These are phyloP conservation scores for Megaustenia siamemsis DNA, from an alignment of 2,888 invertebrate genomes.

Conservation along the genomic window DNA sequence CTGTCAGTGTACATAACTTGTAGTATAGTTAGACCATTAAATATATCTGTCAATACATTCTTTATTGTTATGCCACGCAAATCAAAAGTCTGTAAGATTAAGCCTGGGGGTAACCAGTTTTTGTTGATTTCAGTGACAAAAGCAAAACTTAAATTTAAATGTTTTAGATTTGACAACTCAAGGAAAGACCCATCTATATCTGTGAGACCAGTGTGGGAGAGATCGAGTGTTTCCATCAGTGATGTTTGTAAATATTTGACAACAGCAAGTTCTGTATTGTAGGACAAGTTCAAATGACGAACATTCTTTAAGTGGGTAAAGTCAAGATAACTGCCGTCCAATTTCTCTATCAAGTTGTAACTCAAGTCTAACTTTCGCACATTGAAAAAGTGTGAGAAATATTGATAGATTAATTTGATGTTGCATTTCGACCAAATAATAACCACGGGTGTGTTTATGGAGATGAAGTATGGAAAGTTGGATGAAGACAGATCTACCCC, in stretches of 20 bases:
- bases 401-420: not conserved
- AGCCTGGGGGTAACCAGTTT: not conserved
- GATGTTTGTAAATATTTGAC: not conserved
- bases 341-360: not conserved
- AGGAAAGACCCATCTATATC: not conserved
- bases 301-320: no score
- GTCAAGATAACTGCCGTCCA: no score
- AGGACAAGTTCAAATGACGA: no score
- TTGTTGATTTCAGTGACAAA: not conserved
- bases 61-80: not conserved
- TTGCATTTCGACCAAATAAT: conserved; percentile 10
- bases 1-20: not conserved
- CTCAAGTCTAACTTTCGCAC: not conserved
- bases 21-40: conserved; percentile 9
- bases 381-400: not conserved
- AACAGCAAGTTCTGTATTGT: no score
- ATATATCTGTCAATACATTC: not conserved
- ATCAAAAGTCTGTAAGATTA: not conserved
- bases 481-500: conserved; percentile 22
- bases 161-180: not conserved
- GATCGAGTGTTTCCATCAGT: not conserved
- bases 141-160: not conserved
- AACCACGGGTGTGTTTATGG: not conserved
- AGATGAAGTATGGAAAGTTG: not conserved
- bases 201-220: conserved; percentile 21